Percentiles rank a stretch among this genome's conserved stretches.
Conservation (phyloP, 1,140 invertebrate genomes). For the Panagrolaimus sp. region DNA sequence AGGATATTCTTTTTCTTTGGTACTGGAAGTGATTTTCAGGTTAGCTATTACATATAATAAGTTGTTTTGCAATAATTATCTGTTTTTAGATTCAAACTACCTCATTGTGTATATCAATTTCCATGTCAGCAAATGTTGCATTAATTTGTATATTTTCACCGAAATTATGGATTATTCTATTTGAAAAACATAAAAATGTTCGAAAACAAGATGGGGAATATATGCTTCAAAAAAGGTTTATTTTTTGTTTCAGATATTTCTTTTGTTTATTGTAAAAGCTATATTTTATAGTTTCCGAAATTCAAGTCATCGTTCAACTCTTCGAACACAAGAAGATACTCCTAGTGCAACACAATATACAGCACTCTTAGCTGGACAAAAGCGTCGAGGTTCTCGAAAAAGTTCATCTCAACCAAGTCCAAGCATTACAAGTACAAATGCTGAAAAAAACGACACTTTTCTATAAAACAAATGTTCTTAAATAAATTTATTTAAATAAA, state of each 20-base stretch:
- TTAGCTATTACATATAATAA: slow-evolving; percentile 38
- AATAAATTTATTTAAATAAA: background rate
- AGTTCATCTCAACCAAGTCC: slow-evolving; percentile 43
- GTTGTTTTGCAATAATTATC: background rate
- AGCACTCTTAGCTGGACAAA: slow-evolving; percentile 44
- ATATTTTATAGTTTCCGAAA: slow-evolving; percentile 19
- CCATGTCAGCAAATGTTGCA: slow-evolving; percentile 62
- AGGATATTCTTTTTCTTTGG: slow-evolving; percentile 68
- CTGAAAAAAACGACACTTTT: slow-evolving; percentile 54
- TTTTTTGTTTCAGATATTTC: background rate
- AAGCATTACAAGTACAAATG: slow-evolving; percentile 40
- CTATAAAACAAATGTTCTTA: slow-evolving; percentile 25
- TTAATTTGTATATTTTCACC: slow-evolving; percentile 65
- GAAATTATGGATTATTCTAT: slow-evolving; percentile 67
- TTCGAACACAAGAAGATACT: slow-evolving; percentile 25
- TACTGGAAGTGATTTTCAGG: slow-evolving; percentile 62
- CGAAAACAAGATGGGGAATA: slow-evolving; percentile 59
- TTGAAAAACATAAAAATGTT: slow-evolving; percentile 68
- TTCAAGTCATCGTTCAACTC: slow-evolving; percentile 33
- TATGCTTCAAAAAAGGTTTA: slow-evolving; percentile 47
- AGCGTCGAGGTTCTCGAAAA: slow-evolving; percentile 30
- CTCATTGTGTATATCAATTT: slow-evolving; percentile 63
- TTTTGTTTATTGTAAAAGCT: background rate
- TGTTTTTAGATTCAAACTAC: slow-evolving; percentile 62
- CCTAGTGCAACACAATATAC: slow-evolving; percentile 46